Evolutionary conservation across 2,113 vertebrate genomes (phyloP).

Genomic region (Panurus biarmicus): DNA sequence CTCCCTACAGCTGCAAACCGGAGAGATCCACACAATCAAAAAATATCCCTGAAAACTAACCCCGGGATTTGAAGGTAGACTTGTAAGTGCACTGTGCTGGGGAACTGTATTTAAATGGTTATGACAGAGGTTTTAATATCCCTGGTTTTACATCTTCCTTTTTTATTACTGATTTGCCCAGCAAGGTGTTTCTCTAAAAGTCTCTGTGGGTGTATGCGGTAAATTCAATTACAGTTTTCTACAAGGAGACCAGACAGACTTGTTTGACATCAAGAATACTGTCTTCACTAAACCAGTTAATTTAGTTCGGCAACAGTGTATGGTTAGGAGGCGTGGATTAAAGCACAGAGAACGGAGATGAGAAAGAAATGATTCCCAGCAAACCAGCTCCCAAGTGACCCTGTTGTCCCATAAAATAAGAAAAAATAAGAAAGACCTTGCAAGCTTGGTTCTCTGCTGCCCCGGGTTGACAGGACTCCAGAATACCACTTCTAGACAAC

Average conservation of each 20-base stretch:
- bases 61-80: neutral
- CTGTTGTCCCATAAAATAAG: neutral
- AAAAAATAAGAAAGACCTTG: neutral
- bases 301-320: conserved; percentile 37
- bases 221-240: conserved; percentile 63
- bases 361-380: conserved; percentile 6
- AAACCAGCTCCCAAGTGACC: neutral
- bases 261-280: conserved; percentile 49
- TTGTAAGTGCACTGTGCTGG: neutral
- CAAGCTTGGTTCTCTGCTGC: neutral
- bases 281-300: conserved; percentile 51
- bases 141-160: conserved; percentile 31
- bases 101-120: conserved; percentile 7
- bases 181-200: conserved; percentile 12
- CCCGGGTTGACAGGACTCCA: neutral
- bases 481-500: neutral
- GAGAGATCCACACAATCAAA: neutral
- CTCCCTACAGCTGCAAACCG: neutral
- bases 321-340: neutral
- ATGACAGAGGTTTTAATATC: conserved; percentile 37
- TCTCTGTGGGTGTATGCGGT: conserved; percentile 44
- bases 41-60: neutral
- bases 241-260: conserved; percentile 46
- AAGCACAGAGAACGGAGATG: neutral
- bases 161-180: conserved; percentile 49